Evolutionary conservation across 2,797 vertebrate species (phyloP), one percentile per base, ranked within the genome.

Genomic region (Myiotriccus ornatus): DNA sequence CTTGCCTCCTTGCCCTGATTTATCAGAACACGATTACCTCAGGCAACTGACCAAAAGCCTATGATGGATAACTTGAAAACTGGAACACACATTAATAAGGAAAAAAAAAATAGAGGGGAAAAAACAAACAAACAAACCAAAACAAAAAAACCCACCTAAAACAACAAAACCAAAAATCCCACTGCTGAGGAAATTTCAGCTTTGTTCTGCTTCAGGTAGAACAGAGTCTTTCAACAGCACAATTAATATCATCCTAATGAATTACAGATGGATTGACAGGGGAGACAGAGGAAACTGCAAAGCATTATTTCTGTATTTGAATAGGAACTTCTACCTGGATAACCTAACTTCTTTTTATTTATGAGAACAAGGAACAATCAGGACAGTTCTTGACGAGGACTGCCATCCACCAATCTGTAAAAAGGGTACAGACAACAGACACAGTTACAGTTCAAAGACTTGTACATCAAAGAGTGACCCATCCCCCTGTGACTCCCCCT

Each of bases 391-490:
- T 83, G 60, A 94, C 39, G 76, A 90, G 27, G n/a, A 76, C 30
- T 91, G 78, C 12, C 52, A 93, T 47, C 60, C 73, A 60, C 32
- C 74, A 65, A 79, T 68, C 53, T 75, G 73, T 34, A 39, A 64
- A 85, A 94, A 47, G 34, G 24, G 19, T 75, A 19, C 24, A 71
- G 62, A 46, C 46, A 92, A 57, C 81, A 83, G 47, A 62, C n/a
- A 74, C 12, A 68, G 41, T 25, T 74, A 59, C 22, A 84, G 79
- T 92, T 92, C 92, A 96, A 95, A 94, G 86, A 62, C 49, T 71
- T 68, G 21, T 32, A 90, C 71, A 92, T 96, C 92, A 95, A 95
- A 96, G 75, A 78, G 28, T 76, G 69, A 84, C 71, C 65, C 65
- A 23, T 43, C 32, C 50, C 49, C 39, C 64, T 53, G 49, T 28